phyloP scores from a whole-genome alignment of 2,888 invertebrate species.

The Parnassius glacialis region DNA sequence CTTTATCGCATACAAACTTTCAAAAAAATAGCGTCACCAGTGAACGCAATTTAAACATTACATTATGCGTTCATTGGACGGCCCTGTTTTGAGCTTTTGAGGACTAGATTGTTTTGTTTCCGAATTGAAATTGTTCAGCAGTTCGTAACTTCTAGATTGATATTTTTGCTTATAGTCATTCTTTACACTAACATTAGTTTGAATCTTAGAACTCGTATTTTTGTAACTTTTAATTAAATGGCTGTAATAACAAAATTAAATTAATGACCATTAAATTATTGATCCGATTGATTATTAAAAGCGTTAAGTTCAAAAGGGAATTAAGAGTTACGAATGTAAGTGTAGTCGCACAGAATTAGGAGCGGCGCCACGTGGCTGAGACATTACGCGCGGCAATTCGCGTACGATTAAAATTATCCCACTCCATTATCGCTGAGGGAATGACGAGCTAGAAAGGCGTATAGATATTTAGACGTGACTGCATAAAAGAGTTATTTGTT shows the following conservation, averaged over 20 bases:
- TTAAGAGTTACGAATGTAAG: conserved; percentile 51
- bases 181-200: no score
- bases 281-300: conserved; percentile 18
- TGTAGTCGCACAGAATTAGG: conserved; percentile 55
- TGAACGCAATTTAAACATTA: no score
- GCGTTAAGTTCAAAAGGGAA: conserved; percentile 41
- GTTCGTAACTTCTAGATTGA: no score
- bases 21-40: no score
- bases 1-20: no score
- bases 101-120: no score
- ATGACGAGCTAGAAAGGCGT: conserved; percentile 52
- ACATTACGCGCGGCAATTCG: conserved; percentile 71
- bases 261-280: neutral
- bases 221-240: no score
- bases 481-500: neutral
- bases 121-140: no score
- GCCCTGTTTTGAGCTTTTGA: no score
- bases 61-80: no score
- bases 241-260: neutral
- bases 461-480: conserved; percentile 36
- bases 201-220: no score
- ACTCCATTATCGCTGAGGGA: conserved; percentile 70
- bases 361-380: conserved; percentile 63
- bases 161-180: no score
- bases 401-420: conserved; percentile 79